Evolutionary conservation across 2,797 vertebrate species (phyloP), one percentile per base, ranked within the genome.

Genomic region (Mus spretus): DNA sequence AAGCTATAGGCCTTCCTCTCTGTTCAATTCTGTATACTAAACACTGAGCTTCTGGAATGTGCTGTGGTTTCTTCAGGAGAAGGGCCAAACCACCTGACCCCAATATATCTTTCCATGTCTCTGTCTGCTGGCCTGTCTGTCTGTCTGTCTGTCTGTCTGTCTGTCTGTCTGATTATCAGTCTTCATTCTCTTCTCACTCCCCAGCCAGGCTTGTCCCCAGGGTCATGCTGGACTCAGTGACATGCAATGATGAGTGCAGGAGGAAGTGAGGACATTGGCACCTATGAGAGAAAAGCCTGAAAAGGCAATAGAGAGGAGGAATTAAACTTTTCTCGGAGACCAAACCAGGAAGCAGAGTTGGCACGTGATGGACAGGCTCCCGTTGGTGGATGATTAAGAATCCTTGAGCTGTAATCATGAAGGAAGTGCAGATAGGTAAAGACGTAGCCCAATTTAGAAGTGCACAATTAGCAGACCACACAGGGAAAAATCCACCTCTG

Each of bases 361-460:
- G 61, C 31, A 37, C 44, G 28, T 93, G 63, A 78, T 63, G n/a
- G 34, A 95, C 84, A 96, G 72, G 50, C 40, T 94, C 50, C 72
- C 44, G 75, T 57, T 6, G 6, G 20, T 13, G 47, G 24, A 89
- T 93, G 89, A 92, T n/a, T 84, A 96, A 95, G 28, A 94, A 20
- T 37, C 79, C 50, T 90, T 93, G 34, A 53, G 65, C 91, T 31
- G 57, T 44, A 96, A 91, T 77, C 31, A 61, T 31, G 63, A 75
- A 95, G 67, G 92, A 92, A 93, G 75, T 44, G 61, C 88, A 77
- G 19, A 72, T 0, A 93, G 55, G 75, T 61, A 19, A 81, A 91
- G 67, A 47, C 3, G 34, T 1, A 75, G 34, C 59, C 53, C 82
- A 3, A 55, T 80, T 87, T 83, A 78, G 85, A 92, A 90, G 75